phyloP scores from a whole-genome alignment of 2,113 vertebrate species.

The Tyto alba region DNA sequence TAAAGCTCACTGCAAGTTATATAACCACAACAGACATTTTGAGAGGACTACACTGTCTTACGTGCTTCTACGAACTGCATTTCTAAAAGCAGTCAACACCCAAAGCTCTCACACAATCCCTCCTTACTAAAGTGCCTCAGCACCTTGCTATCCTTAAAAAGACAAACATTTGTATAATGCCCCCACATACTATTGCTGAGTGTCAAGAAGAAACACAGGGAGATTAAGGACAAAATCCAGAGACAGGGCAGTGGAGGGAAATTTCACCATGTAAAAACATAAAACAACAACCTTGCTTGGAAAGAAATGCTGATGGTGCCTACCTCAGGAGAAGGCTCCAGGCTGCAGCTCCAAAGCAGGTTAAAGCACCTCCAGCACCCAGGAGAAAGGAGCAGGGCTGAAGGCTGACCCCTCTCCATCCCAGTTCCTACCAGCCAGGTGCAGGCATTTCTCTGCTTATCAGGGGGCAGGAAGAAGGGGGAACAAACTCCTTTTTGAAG shows the following conservation, averaged over 20 bases:
- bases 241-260: neutral
- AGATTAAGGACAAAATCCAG: neutral
- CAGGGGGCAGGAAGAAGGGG: neutral
- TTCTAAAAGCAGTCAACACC: neutral
- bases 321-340: neutral
- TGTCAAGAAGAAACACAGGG: neutral
- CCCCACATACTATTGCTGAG: neutral
- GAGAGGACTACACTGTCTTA: neutral
- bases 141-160: neutral
- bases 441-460: neutral
- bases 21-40: neutral
- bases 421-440: neutral
- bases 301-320: neutral
- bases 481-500: neutral
- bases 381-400: neutral
- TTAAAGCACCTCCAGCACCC: neutral
- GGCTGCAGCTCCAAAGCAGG: neutral
- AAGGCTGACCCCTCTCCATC: neutral
- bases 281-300: neutral
- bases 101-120: neutral
- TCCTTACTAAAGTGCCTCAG: neutral
- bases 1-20: neutral
- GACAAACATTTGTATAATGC: accelerated
- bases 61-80: neutral
- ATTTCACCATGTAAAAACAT: neutral